Base-by-base conservation (phyloP, 2,888 invertebrate species). In the Kryphioiulus occultus region DNA sequence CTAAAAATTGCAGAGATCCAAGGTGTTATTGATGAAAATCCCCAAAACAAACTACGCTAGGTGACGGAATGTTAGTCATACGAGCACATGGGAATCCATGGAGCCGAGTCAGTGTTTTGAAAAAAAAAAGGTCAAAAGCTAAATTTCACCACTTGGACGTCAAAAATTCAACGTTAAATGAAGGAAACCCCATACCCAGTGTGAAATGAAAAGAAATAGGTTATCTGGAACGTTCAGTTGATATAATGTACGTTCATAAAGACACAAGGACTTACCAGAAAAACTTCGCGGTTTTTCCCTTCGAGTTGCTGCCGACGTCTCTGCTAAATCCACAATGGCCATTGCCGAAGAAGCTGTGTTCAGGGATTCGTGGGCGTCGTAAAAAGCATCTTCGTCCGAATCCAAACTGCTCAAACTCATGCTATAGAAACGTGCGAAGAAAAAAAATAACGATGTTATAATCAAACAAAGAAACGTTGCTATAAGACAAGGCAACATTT, bases 361-460 rank as follows among this genome's bases (percentile, higher is more conserved):
- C 10, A 87, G 90, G 91, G 92, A 90, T 92, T 92, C 90, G 91
- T 93, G 88, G n/a, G 90, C 90, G 88, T 90, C 90, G 86, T 90
- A 89, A 93, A 94, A 92, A 35, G 91, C 91, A 91, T 95, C 95
- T 91, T 97, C 97, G 91, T 97, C 97, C 42, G 97, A 97, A 92
- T 97, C 97, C 94, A 97, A 94, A 91, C 95, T 95, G 91, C 95
- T 95, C 89, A 95, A 92, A 91, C 95, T 95, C 91, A 95, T 94
- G 91, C 95, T 95, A 88, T 88, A 88, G 87, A 53, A 19, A 53
- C 22, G 26, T 26, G n/a, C 2, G 26, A 68, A 68, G 12, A 68
- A 68, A 26, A 0, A 22, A 12, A 68, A 22, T 10, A 68, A 9
- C 17, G 47, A 47, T 17, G 19, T 47, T 17, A 15, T 47, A 17